Percentiles rank a stretch among this genome's conserved stretches.
Evolutionary conservation across 1,140 invertebrate genomes (phyloP).

Genomic region (Maniola jurtina): DNA sequence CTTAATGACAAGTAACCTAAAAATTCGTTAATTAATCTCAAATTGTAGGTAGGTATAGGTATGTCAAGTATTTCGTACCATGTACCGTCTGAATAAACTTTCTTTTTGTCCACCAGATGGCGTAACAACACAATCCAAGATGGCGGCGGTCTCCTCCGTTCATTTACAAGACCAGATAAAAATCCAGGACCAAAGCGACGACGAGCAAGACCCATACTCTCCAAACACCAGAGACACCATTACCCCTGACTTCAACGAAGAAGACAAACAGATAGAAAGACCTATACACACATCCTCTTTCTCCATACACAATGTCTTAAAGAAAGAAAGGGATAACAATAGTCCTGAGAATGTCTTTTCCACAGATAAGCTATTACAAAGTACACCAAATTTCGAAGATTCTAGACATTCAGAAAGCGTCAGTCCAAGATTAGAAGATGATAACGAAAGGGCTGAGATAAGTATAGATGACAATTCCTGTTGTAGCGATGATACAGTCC

Average conservation of each 20-base stretch:
- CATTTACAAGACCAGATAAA: constrained; percentile 65
- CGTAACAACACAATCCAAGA: constrained; percentile 50
- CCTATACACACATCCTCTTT: constrained; percentile 66
- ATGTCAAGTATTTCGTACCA: too few relatives aligned
- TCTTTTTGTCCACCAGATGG: constrained; percentile 56
- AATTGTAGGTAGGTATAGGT: too few relatives aligned
- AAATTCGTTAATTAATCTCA: too few relatives aligned
- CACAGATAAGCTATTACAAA: constrained; percentile 73
- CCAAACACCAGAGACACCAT: constrained; percentile 62
- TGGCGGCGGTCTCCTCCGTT: constrained; percentile 65
- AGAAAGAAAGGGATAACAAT: constrained; percentile 71
- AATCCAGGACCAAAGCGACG: constrained; percentile 66
- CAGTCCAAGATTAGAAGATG: constrained; percentile 59
- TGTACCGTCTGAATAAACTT: neutral
- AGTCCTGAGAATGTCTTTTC: constrained; percentile 77
- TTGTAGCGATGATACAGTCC: constrained; percentile 83
- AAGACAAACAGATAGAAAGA: constrained; percentile 54
- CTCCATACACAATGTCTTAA: constrained; percentile 74
- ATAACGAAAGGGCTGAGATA: constrained; percentile 60
- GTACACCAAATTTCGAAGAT: constrained; percentile 69
- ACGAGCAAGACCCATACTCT: constrained; percentile 63
- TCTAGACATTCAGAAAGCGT: constrained; percentile 55
- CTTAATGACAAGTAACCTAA: too few relatives aligned
- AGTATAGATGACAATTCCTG: constrained; percentile 79
- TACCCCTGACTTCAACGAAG: constrained; percentile 58